phyloP scores from a whole-genome alignment of 2,888 invertebrate genomes.

The Chloroclysta siterata region DNA sequence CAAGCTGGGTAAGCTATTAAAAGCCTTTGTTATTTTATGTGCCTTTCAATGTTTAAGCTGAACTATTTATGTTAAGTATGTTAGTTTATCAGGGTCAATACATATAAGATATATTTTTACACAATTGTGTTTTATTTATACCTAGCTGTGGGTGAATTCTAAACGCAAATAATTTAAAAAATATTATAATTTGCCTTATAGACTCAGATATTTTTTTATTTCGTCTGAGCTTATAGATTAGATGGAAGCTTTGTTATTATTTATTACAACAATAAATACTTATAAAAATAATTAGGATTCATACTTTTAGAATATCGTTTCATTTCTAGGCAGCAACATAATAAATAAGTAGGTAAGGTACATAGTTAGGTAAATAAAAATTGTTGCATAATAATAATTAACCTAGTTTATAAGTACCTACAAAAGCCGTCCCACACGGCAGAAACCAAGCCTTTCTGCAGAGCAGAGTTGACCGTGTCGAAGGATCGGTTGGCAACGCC shows the following conservation, averaged over 20 bases:
- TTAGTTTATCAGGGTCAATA: background rate
- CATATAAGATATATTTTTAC: conserved; percentile 1
- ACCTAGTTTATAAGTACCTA: no score
- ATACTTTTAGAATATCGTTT: no score
- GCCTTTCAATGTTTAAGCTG: conserved; percentile 1
- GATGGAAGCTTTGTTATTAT: background rate
- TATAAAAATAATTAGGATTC: no score
- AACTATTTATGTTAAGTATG: background rate
- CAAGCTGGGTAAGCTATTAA: background rate
- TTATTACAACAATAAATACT: background rate
- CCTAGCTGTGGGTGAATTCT: background rate
- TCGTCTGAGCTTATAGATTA: background rate
- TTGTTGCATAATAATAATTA: no score
- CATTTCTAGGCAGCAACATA: no score
- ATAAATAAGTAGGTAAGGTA: no score
- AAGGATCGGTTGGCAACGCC: no score
- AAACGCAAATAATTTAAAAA: conserved; percentile 2
- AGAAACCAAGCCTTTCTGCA: no score
- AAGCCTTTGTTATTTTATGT: background rate
- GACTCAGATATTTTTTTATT: no score
- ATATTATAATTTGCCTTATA: background rate
- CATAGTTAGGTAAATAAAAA: no score
- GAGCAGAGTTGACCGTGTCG: no score
- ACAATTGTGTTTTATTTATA: conserved; percentile 1
- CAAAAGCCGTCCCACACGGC: no score